A percentile compares a stretch with the other conserved stretches of the same genome.
These are phyloP conservation scores for Sitta carolinensis DNA, from an alignment of 2,797 vertebrate species.

Conservation along the genomic window DNA sequence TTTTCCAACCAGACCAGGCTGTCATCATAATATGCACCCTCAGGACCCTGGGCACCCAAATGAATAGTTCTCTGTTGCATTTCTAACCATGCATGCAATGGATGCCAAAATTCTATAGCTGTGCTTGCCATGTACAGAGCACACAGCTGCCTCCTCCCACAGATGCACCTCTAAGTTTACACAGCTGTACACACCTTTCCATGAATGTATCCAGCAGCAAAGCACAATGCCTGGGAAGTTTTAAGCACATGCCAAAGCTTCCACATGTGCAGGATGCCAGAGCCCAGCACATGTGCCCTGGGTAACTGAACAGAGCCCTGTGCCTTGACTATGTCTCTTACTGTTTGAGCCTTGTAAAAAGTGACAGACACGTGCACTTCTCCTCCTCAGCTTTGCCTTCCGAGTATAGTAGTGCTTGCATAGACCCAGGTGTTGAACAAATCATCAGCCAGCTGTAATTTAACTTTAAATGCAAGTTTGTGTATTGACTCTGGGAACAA, in stretches of 20 bases:
- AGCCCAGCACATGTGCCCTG: too few relatives aligned
- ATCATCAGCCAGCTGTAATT: not conserved
- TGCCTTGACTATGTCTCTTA: not conserved
- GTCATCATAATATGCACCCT: not conserved
- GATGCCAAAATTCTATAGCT: not conserved
- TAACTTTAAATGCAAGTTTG: slow-evolving; percentile 54
- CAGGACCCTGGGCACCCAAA: not conserved
- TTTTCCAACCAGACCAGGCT: not conserved
- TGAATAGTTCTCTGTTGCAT: not conserved
- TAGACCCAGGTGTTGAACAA: not conserved
- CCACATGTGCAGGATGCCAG: not conserved
- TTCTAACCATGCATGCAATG: not conserved
- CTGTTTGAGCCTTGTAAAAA: slow-evolving; percentile 1
- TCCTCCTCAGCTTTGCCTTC: not conserved
- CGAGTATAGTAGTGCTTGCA: not conserved
- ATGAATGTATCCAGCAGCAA: not conserved
- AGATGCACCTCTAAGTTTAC: not conserved
- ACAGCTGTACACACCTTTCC: not conserved
- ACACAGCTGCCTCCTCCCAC: rapidly evolving
- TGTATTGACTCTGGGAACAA: slow-evolving; percentile 41
- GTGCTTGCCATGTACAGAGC: rapidly evolving
- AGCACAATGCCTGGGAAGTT: not conserved
- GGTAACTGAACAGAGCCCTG: not conserved
- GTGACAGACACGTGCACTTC: not conserved
- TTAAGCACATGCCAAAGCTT: not conserved